These are phyloP conservation scores for Argyresthia goedartella DNA, from an alignment of 2,888 invertebrate genomes.

Conservation along the genomic window DNA sequence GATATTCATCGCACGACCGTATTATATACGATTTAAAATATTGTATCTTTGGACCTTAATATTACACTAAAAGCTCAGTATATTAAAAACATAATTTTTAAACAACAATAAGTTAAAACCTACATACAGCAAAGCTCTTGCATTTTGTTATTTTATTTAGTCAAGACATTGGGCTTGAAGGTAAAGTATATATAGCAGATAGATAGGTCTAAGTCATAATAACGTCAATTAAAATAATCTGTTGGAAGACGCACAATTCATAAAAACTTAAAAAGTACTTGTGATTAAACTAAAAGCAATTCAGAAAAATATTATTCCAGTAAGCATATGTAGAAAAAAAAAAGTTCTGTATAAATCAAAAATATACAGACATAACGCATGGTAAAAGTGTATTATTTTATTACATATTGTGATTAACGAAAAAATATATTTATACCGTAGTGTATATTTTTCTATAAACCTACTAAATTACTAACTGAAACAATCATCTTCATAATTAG, in stretches of 20 bases:
- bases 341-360: conserved; percentile 37
- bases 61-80: conserved; percentile 50
- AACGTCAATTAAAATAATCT: conserved; percentile 28
- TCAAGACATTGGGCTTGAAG: conserved; percentile 43
- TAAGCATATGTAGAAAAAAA: neutral
- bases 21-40: conserved; percentile 35
- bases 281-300: conserved; percentile 2
- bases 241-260: conserved; percentile 53
- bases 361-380: conserved; percentile 53
- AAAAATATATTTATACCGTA: conserved; percentile 13
- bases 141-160: conserved; percentile 32
- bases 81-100: conserved; percentile 23
- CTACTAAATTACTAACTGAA: neutral
- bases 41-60: conserved; percentile 60
- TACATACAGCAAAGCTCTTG: conserved; percentile 40
- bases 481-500: neutral
- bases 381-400: conserved; percentile 12
- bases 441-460: conserved; percentile 17
- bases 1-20: conserved; percentile 27
- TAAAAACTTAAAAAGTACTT: conserved; percentile 24
- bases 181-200: conserved; percentile 18
- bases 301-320: conserved; percentile 5
- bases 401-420: conserved; percentile 10
- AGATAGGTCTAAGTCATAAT: conserved; percentile 24
- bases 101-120: conserved; percentile 34